Evolutionary conservation across 2,888 invertebrate species (phyloP), one percentile per base, ranked within the genome.

Genomic region (Pyrochroa serraticornis): DNA sequence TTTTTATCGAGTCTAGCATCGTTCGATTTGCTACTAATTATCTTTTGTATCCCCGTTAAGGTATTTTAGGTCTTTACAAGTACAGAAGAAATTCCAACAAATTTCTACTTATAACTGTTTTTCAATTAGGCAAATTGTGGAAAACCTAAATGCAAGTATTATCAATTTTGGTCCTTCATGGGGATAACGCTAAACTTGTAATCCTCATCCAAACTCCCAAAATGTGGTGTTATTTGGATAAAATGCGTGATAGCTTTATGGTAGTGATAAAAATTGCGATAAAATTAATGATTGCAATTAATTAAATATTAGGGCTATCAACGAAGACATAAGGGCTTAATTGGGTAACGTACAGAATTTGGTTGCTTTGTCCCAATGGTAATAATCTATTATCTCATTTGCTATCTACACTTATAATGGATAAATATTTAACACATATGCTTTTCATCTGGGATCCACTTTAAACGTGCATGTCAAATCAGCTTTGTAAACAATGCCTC

Each of bases 11-110:
- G 87, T 66, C 78, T 90, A 55, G 87, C 88, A 6, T 84, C 85
- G 0, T 87, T 89, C 1, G 90, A 90, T 77, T 81, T 90, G 1
- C 81, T 89, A 30, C 82, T 90, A 41, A 86, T 89, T 55, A 78
- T 84, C 55, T 82, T 89, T 70, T 90, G 89, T 76, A 86, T 89
- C 58, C 89, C 90, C 6, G 85, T 89, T 8, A 89, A 88, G 84
- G 88, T 88, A 77, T n/a, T n/a, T n/a, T 5, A 22, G 22, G 22
- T 22, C 22, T 22, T 5, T 5, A 22, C 22, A 22, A 22, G 3
- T 22, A 5, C 22, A 2, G 22, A 22, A 22, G 22, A 22, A 5
- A 3, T 5, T 2, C n/a, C 7, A 14, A 10, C n/a, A n/a, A n/a
- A n/a, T n/a, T n/a, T n/a, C n/a, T n/a, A n/a, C n/a, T n/a, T 5